A percentile compares a stretch with the other conserved stretches of the same genome.
Evolutionary conservation across 2,888 invertebrate species (phyloP).

Genomic region (Drosophila vallismaia): DNA sequence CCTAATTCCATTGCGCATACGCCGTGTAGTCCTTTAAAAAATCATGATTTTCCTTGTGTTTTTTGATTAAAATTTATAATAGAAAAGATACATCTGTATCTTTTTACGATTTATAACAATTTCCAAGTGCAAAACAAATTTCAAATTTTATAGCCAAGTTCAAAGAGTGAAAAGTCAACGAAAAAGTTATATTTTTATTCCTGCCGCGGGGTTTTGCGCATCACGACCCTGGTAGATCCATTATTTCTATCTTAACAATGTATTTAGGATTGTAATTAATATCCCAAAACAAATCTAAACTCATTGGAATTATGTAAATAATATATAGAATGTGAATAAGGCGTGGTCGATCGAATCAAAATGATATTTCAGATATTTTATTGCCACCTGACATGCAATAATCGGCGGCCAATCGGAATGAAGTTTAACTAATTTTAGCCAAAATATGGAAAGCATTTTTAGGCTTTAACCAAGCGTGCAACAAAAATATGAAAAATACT

Average conservation of each 20-base stretch:
- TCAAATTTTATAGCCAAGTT: conserved; percentile 15
- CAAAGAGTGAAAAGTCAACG: conserved; percentile 15
- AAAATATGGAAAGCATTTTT: conserved; percentile 40
- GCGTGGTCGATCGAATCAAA: conserved; percentile 32
- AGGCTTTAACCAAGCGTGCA: conserved; percentile 19
- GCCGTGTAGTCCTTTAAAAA: neutral
- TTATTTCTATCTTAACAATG: conserved; percentile 28
- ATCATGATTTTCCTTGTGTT: neutral
- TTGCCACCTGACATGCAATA: conserved; percentile 50
- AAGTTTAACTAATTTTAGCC: neutral
- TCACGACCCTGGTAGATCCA: conserved; percentile 12
- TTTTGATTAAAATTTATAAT: neutral
- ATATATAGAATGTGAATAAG: neutral
- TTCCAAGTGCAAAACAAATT: conserved; percentile 2
- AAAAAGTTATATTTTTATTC: neutral
- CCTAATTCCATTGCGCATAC: neutral
- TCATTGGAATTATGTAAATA: conserved; percentile 4
- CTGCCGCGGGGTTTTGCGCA: conserved; percentile 9
- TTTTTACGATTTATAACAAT: neutral
- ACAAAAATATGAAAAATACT: conserved; percentile 15
- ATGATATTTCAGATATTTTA: conserved; percentile 19
- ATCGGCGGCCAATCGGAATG: conserved; percentile 10
- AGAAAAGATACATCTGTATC: neutral
- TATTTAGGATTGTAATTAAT: conserved; percentile 45
- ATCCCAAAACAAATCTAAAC: conserved; percentile 31